Evolutionary conservation across 2,888 invertebrate genomes (phyloP).

Genomic region (Sesia apiformis): DNA sequence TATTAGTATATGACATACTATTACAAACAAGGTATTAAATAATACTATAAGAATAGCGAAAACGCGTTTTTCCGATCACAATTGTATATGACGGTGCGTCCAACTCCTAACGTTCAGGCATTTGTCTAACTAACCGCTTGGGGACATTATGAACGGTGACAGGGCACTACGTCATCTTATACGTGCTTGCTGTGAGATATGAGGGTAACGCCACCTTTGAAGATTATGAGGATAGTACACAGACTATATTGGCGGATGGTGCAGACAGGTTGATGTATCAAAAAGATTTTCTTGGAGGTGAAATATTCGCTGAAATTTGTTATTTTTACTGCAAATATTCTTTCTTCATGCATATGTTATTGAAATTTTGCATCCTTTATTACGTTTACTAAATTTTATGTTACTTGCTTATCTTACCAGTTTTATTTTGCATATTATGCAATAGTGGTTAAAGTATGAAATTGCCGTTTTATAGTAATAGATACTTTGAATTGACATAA

Average conservation of each 20-base stretch:
- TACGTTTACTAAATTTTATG: no score
- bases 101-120: constrained; percentile 20
- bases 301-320: not conserved
- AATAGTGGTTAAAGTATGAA: no score
- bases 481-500: no score
- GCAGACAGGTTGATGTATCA: not conserved
- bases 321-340: no score
- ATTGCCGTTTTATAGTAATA: no score
- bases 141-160: constrained; percentile 34
- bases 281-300: not conserved
- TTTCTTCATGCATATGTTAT: no score
- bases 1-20: no score
- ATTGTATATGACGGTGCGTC: constrained; percentile 7
- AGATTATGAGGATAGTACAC: not conserved
- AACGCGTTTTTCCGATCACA: not conserved
- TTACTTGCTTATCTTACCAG: no score
- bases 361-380: no score
- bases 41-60: no score
- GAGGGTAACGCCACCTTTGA: constrained; percentile 6
- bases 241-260: not conserved
- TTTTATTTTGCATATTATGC: no score
- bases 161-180: constrained; percentile 25
- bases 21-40: no score
- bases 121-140: constrained; percentile 32
- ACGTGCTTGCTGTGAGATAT: constrained; percentile 23